Conservation (phyloP, 2,113 vertebrate species). For the Mus pahari region DNA sequence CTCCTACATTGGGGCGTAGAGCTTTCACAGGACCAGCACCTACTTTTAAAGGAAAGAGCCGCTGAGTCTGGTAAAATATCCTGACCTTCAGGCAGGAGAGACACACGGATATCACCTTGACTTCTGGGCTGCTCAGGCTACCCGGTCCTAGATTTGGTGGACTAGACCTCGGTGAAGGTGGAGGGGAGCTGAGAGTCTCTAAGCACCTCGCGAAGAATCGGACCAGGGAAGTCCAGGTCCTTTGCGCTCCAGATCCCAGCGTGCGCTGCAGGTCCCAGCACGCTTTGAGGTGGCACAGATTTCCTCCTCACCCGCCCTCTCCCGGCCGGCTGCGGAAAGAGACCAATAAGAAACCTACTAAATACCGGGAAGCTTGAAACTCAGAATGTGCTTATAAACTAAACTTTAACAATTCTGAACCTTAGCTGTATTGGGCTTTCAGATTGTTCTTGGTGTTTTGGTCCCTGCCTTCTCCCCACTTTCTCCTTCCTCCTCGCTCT, state of each 20-base stretch:
- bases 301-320: rapidly evolving
- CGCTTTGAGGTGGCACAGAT: rapidly evolving
- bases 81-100: background rate
- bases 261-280: background rate
- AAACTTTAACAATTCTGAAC: background rate
- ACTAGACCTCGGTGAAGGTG: background rate
- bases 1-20: too few relatives aligned
- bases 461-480: background rate
- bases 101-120: background rate
- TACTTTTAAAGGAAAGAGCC: background rate
- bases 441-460: background rate
- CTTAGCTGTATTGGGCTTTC: background rate
- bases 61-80: background rate
- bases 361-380: background rate
- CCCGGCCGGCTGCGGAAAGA: background rate
- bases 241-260: background rate
- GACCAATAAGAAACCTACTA: background rate
- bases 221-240: background rate
- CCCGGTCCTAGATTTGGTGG: background rate
- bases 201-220: background rate
- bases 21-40: background rate
- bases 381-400: background rate
- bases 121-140: background rate
- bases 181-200: background rate
- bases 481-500: background rate